A percentile compares a stretch with the other conserved stretches of the same genome.
These are phyloP conservation scores for Coranthus polyacanthus DNA, from an alignment of 2,797 vertebrate species.

Conservation along the genomic window DNA sequence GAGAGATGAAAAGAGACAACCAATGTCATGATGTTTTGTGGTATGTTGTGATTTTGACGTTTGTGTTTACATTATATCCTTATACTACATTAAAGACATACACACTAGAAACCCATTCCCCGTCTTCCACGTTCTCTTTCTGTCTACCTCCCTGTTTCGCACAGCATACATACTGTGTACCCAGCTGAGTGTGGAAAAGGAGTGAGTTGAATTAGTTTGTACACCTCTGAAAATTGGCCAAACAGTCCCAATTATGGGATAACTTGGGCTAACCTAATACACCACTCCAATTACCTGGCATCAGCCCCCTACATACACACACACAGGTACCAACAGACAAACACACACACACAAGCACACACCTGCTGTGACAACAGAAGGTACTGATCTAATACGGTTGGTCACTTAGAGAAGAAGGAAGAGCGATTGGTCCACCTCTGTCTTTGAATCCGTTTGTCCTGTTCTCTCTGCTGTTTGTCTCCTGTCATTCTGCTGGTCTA, in stretches of 20 bases:
- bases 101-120: conserved; percentile 40
- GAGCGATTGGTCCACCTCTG: conserved; percentile 77
- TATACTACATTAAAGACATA: conserved; percentile 12
- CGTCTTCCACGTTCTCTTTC: conserved; percentile 32
- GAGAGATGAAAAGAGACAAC: not conserved
- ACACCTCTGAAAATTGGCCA: conserved; percentile 86
- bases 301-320: conserved; percentile 51
- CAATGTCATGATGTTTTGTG: too few species aligned
- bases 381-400: conserved; percentile 86
- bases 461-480: conserved; percentile 71
- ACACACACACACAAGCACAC: conserved; percentile 66
- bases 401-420: conserved; percentile 84
- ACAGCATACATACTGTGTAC: conserved; percentile 25
- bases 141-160: conserved; percentile 3
- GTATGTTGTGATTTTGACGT: too few species aligned
- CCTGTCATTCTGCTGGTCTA: conserved; percentile 59
- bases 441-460: conserved; percentile 71
- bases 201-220: conserved; percentile 86
- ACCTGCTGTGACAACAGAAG: conserved; percentile 81
- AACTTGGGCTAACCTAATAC: conserved; percentile 86
- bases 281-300: conserved; percentile 87
- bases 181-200: conserved; percentile 61
- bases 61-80: not conserved
- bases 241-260: conserved; percentile 88
- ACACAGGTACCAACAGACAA: conserved; percentile 47